Percentiles rank a stretch among this genome's conserved stretches.
These are phyloP conservation scores for Euclidia mi DNA, from an alignment of 2,888 invertebrate species.

Conservation along the genomic window DNA sequence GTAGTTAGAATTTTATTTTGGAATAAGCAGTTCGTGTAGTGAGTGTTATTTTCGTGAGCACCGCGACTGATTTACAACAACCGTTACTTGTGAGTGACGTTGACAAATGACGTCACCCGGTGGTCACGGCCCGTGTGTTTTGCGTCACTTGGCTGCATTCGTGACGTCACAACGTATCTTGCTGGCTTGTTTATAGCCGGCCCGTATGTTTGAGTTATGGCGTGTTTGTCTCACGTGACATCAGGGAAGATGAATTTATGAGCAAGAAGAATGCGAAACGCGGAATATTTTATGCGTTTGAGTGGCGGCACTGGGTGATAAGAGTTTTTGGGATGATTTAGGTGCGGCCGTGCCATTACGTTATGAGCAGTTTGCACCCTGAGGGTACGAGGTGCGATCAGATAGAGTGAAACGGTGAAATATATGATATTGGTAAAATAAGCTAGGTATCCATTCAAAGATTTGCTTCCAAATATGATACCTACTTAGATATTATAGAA, in stretches of 20 bases:
- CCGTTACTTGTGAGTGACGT: constrained; percentile 74
- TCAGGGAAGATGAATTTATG: constrained; percentile 72
- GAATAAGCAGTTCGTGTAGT: constrained; percentile 38
- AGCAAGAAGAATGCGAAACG: constrained; percentile 54
- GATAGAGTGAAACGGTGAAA: constrained; percentile 11
- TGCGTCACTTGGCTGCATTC: constrained; percentile 63
- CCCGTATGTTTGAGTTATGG: constrained; percentile 77
- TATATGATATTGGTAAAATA: constrained; percentile 9
- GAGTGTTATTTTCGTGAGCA: constrained; percentile 47
- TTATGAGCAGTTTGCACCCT: constrained; percentile 23
- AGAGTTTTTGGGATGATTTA: constrained; percentile 51
- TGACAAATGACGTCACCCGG: constrained; percentile 81
- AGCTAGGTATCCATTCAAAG: too few species aligned
- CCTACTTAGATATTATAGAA: too few species aligned
- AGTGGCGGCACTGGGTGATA: constrained; percentile 50
- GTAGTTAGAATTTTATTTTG: constrained; percentile 50
- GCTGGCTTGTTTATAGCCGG: constrained; percentile 72
- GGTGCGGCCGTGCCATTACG: constrained; percentile 25
- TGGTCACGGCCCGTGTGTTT: constrained; percentile 76
- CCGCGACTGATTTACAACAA: constrained; percentile 74
- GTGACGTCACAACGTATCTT: constrained; percentile 68
- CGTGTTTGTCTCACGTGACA: constrained; percentile 69
- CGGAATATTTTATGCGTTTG: constrained; percentile 58
- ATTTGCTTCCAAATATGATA: too few species aligned
- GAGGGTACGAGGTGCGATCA: constrained; percentile 11